A percentile compares a stretch with the other conserved stretches of the same genome.
Conservation (phyloP, 2,888 invertebrate species). For the Mythimna vitellina region DNA sequence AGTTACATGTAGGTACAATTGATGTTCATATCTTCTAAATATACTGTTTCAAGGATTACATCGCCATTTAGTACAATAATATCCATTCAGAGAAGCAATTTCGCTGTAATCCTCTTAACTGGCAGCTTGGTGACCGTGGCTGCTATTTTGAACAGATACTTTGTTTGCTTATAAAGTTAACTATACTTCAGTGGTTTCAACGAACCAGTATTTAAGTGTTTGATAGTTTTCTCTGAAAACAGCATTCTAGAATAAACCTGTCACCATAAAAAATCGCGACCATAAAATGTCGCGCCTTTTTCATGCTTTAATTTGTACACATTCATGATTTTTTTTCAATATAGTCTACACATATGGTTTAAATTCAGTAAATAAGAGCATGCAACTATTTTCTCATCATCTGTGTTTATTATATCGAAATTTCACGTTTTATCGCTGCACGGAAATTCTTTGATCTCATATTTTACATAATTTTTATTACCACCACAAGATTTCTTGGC, state of each 20-base stretch:
- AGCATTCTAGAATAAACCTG: too few species aligned
- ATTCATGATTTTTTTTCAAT: background rate
- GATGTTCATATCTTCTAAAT: conserved; percentile 47
- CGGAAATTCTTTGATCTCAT: conserved; percentile 55
- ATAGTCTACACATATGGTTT: background rate
- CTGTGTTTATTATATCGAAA: conserved; percentile 48
- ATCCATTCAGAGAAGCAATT: conserved; percentile 33
- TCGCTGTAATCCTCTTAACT: conserved; percentile 23
- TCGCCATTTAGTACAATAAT: conserved; percentile 25
- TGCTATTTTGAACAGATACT: conserved; percentile 14
- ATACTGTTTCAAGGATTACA: conserved; percentile 53
- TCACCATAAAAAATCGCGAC: too few species aligned
- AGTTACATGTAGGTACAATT: conserved; percentile 36
- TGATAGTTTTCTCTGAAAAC: background rate
- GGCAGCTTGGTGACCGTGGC: background rate
- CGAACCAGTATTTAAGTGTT: background rate
- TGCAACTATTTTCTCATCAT: conserved; percentile 30
- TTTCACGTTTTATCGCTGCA: conserved; percentile 35
- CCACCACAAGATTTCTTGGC: conserved; percentile 42
- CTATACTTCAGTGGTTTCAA: background rate
- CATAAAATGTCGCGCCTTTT: background rate
- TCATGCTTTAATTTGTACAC: background rate
- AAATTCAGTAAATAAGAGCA: conserved; percentile 29
- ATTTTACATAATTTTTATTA: conserved; percentile 59
- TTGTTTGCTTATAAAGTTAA: conserved; percentile 2